Percentiles rank a stretch among this genome's conserved stretches.
phyloP scores from a whole-genome alignment of 2,113 vertebrate genomes.

The Neofelis nebulosa region DNA sequence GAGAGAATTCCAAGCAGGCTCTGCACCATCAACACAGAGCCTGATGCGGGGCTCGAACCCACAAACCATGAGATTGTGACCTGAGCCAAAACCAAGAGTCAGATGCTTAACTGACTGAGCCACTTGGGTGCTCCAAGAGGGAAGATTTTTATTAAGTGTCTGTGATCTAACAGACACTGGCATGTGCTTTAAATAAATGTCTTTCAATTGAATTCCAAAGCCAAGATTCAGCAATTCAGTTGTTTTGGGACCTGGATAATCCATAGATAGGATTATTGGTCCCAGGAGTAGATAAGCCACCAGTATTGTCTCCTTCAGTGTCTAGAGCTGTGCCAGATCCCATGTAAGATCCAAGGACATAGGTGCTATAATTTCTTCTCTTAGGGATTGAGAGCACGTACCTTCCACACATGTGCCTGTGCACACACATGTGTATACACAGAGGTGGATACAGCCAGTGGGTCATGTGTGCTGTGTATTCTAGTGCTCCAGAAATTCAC shows the following conservation, averaged over 20 bases:
- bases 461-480: rapidly evolving
- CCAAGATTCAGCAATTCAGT: background rate
- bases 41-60: too few species aligned
- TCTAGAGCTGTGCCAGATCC: background rate
- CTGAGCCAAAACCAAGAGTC: too few species aligned
- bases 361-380: background rate
- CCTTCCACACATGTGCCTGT: too few species aligned
- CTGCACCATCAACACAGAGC: too few species aligned
- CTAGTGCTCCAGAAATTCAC: background rate
- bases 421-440: rapidly evolving
- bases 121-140: background rate
- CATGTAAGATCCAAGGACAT: background rate
- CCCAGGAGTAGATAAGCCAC: background rate
- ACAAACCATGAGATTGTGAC: too few species aligned
- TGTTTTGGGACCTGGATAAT: background rate
- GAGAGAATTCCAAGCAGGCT: too few species aligned
- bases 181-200: background rate
- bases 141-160: background rate
- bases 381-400: background rate
- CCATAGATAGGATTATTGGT: background rate
- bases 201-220: background rate
- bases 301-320: background rate
- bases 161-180: background rate
- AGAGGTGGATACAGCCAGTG: too few species aligned
- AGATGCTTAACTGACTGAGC: too few species aligned